phyloP scores from a whole-genome alignment of 2,113 vertebrate genomes.

The Australoheros scitulus region DNA sequence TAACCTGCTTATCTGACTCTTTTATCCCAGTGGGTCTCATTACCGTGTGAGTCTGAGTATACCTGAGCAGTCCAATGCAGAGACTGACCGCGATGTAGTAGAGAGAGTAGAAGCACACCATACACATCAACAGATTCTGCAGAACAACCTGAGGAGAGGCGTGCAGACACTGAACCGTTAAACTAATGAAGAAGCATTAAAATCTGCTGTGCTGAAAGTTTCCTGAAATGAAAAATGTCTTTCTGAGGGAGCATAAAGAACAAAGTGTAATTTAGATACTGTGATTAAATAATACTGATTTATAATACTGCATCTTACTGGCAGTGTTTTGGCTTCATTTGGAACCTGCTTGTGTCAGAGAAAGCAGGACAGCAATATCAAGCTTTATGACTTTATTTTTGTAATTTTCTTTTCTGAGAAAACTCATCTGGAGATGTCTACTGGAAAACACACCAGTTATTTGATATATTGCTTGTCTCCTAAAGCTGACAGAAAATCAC shows the following conservation, averaged over 20 bases:
- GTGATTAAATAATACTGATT: not conserved
- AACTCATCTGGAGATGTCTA: not conserved
- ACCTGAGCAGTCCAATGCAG: constrained; percentile 82
- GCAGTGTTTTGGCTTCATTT: not conserved
- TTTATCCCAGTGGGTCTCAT: not conserved
- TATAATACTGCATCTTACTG: not conserved
- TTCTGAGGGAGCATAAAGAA: not conserved
- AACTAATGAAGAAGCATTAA: not conserved
- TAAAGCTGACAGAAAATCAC: constrained; percentile 12
- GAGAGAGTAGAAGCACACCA: constrained; percentile 81
- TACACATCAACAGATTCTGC: constrained; percentile 81
- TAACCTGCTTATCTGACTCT: rapidly evolving
- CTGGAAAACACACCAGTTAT: not conserved
- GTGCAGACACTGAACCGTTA: not conserved
- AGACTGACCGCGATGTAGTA: constrained; percentile 82
- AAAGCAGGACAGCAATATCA: not conserved
- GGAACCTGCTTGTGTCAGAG: not conserved
- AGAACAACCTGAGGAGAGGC: constrained; percentile 73
- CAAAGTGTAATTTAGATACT: not conserved
- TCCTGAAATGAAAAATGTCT: not conserved
- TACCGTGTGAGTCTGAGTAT: not conserved
- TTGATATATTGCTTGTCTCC: constrained; percentile 9
- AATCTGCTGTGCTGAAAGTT: not conserved
- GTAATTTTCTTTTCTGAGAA: not conserved
- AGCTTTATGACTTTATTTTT: not conserved